Evolutionary conservation across 2,888 invertebrate species (phyloP).

Genomic region (Thysanoteuthis rhombus): DNA sequence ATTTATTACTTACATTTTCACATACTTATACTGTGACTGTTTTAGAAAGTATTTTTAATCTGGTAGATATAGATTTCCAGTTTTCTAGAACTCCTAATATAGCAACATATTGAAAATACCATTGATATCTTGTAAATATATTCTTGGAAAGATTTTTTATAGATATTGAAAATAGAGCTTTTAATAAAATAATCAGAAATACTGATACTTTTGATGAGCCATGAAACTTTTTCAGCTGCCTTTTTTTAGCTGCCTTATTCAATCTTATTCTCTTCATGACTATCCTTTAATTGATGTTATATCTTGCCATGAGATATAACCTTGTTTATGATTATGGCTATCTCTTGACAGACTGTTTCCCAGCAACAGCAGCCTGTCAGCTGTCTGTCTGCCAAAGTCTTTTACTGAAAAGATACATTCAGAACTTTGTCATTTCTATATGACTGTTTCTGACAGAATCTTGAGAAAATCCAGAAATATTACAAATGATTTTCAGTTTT

Average conservation of each 20-base stretch:
- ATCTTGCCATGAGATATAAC: neutral
- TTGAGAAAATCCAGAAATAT: neutral
- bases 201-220: neutral
- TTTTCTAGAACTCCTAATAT: too few relatives aligned
- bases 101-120: too few relatives aligned
- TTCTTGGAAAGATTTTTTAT: too few relatives aligned
- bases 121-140: too few relatives aligned
- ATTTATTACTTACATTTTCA: neutral
- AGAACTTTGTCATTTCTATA: neutral
- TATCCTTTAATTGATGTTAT: neutral
- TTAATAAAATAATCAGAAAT: too few relatives aligned
- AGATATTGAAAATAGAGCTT: too few relatives aligned
- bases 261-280: neutral
- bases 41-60: too few relatives aligned
- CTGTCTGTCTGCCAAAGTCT: neutral
- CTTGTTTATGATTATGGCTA: neutral
- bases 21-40: too few relatives aligned
- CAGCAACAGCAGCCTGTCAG: neutral
- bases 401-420: neutral
- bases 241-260: neutral
- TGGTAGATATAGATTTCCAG: too few relatives aligned
- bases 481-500: too few relatives aligned
- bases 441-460: neutral
- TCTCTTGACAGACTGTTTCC: neutral
- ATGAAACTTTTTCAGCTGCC: too few relatives aligned